Evolutionary conservation across 2,113 vertebrate species (phyloP), one percentile per base, ranked within the genome.

Genomic region (Ictalurus punctatus): DNA sequence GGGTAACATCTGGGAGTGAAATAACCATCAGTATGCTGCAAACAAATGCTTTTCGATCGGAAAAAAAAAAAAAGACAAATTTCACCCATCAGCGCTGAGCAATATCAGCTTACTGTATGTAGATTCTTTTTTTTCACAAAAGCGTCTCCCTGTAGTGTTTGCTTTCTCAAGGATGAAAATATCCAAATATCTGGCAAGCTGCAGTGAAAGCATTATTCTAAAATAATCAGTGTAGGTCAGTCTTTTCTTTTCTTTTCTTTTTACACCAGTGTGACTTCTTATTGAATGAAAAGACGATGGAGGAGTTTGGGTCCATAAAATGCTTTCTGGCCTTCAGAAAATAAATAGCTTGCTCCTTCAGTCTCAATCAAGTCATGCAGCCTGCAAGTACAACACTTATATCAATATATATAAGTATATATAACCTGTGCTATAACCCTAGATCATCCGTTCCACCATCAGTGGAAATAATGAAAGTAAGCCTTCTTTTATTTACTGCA

Each of bases 161-260:
- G 16, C 34, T 74, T 84, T 84, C 87, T 34, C 9, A 61, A 88
- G 87, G 56, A 84, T 73, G 44, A 84, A 88, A 83, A 44, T 61
- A 52, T 74, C 79, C 80, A 83, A 61, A 74, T 52, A 34, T 83
- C 78, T 71, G 25, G 82, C 37, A n/a, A 84, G 87, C 82, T 13
- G 56, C 63, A 23, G 69, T 84, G 81, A 84, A 88, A 14, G 37
- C 69, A 52, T 87, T 81, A 82, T 59, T 84, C n/a, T 30, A 37
- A 88, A 74, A 74, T 82, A 73, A 88, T 71, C 67, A 83, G 48
- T 58, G 37, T 44, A 67, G 86, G 76, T 87, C 86, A 65, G 54
- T 7, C 30, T 73, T 6, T 48, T 48, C 44, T 48, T 48, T 48
- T 44, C 40, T 48, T 48, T 48, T 44, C 40, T 48, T 48, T 87